Percentiles rank a stretch among this genome's conserved stretches.
phyloP scores from a whole-genome alignment of 2,113 vertebrate genomes.

The Melanocharis versteri region DNA sequence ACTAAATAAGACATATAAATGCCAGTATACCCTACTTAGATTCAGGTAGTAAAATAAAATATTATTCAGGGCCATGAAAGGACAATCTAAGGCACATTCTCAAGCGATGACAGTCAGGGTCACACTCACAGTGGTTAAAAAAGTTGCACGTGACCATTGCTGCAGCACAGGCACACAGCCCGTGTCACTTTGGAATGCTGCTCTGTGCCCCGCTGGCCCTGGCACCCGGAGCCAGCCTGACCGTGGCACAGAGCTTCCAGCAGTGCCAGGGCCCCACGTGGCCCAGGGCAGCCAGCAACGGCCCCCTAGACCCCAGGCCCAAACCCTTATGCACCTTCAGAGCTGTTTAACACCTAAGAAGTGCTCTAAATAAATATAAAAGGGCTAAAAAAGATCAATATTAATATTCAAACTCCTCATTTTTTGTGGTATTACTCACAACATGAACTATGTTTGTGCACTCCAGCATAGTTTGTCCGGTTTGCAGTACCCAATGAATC shows the following conservation, averaged over 20 bases:
- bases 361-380: neutral
- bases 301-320: accelerated
- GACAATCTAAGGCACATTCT: neutral
- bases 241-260: accelerated
- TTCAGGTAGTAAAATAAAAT: neutral
- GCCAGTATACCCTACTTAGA: neutral
- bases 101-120: neutral
- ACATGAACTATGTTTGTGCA: neutral
- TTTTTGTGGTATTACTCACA: neutral
- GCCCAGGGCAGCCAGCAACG: accelerated
- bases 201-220: neutral
- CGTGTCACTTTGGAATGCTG: accelerated
- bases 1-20: neutral
- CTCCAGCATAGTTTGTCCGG: neutral
- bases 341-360: neutral
- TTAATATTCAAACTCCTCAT: neutral
- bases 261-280: accelerated
- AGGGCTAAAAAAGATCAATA: neutral
- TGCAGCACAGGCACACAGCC: neutral
- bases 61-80: neutral
- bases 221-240: neutral
- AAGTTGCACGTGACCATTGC: neutral
- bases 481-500: neutral
- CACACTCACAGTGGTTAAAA: neutral
- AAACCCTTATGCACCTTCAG: neutral